Conservation (phyloP, 2,113 vertebrate genomes). For the Monopterus albus region DNA sequence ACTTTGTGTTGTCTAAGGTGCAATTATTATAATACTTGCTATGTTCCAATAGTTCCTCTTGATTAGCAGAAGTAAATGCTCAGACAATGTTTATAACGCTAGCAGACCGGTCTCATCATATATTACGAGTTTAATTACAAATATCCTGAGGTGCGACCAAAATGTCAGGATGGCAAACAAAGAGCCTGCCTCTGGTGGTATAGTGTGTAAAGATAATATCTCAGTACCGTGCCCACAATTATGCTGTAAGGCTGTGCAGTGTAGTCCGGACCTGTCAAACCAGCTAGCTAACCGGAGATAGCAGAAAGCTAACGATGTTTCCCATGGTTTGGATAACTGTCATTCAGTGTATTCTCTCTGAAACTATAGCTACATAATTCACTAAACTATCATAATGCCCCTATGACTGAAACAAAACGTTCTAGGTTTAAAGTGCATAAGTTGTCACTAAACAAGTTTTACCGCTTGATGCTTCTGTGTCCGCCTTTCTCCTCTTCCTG, state of each 20-base stretch:
- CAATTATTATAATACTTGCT: neutral
- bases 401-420: neutral
- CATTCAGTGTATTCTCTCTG: neutral
- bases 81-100: neutral
- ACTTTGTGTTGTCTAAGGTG: neutral
- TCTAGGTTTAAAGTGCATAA: conserved; percentile 11
- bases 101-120: neutral
- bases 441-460: conserved; percentile 33
- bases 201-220: conserved; percentile 28
- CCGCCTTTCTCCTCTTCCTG: conserved; percentile 81
- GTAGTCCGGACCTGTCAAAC: conserved; percentile 71
- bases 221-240: conserved; percentile 32
- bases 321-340: conserved; percentile 4
- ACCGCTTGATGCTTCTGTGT: conserved; percentile 74
- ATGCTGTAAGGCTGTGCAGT: conserved; percentile 29
- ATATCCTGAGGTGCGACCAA: neutral
- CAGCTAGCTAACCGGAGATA: conserved; percentile 62
- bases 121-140: neutral
- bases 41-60: conserved; percentile 10
- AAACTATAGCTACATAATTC: neutral
- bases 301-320: conserved; percentile 55
- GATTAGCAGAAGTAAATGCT: neutral
- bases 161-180: neutral
- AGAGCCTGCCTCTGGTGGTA: neutral
- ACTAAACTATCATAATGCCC: neutral